Evolutionary conservation across 2,797 vertebrate species (phyloP), one percentile per base, ranked within the genome.

Genomic region (Psittacula echo): DNA sequence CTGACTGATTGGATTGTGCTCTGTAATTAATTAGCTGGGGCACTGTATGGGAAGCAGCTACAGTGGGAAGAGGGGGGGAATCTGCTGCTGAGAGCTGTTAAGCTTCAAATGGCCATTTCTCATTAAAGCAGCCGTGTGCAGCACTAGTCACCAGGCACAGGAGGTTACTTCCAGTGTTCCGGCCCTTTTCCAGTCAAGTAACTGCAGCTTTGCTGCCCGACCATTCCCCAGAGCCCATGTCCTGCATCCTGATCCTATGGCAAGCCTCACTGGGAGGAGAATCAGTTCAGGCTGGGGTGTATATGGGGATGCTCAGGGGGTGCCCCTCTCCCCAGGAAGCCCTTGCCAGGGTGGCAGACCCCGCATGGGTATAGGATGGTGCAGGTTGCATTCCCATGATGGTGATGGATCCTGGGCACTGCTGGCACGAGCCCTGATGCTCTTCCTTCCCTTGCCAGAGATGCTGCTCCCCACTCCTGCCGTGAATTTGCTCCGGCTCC

Each of bases 11-110:
- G 94, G 94, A 95, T 86, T 92, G 92, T 72, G 70, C 76, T 86
- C 70, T 72, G 75, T 94, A 92, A 95, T 92, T 93, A 96, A 91
- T 93, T 96, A 96, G 91, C 94, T 82, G 79, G 70, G 70, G 70
- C 21, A 5, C 79, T 3, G 50, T 66, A 42, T 1, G 37, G n/a
- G 76, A 73, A 87, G 61, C 41, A 29, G 84, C 91, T 83, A 68
- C 62, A 39, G 32, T 32, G 70, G 58, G 51, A 83, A 77, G 78
- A 80, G 67, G 22, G 9, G 45, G n/a, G 32, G 32, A 90, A 78
- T 73, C 65, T 68, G 56, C 48, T 9, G 4, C 89, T 3, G 20
- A 65, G 68, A 75, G 68, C 44, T 1, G 17, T 72, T 65, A 44
- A 87, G 87, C 48, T 85, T 94, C 82, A 70, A 10, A 70, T 41